Conservation (phyloP, 2,888 invertebrate genomes). For the Rhagonycha lutea region DNA sequence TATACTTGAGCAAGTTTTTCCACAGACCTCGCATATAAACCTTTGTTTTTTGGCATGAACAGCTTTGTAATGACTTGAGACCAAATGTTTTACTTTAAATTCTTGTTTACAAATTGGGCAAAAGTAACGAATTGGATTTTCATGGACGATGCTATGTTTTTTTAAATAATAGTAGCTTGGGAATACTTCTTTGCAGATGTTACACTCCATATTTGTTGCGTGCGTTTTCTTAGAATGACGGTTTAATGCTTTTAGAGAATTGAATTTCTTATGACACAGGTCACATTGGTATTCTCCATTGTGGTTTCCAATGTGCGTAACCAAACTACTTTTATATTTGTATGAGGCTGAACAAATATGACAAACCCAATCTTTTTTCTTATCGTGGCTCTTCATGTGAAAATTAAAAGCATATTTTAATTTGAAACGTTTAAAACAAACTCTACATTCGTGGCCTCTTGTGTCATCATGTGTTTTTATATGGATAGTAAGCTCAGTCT, state of each 20-base stretch:
- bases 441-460: constrained; percentile 58
- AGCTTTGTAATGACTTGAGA: constrained; percentile 3
- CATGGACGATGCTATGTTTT: neutral
- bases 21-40: constrained; percentile 48
- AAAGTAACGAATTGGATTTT: constrained; percentile 27
- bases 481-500: constrained; percentile 42
- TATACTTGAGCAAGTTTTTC: constrained; percentile 46
- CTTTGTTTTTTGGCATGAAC: constrained; percentile 16
- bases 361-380: neutral
- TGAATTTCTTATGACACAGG: neutral
- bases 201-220: neutral
- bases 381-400: constrained; percentile 12
- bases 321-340: constrained; percentile 32
- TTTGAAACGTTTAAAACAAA: constrained; percentile 42
- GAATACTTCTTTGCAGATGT: neutral
- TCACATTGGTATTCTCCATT: neutral
- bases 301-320: constrained; percentile 15
- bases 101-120: constrained; percentile 51
- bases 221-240: neutral
- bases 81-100: constrained; percentile 41
- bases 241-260: neutral
- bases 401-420: constrained; percentile 26
- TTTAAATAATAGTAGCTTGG: too few relatives aligned
- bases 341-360: constrained; percentile 49
- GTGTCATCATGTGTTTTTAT: constrained; percentile 59